phyloP scores from a whole-genome alignment of 1,140 invertebrate genomes.

The Macrobrachium rosenbergii region DNA sequence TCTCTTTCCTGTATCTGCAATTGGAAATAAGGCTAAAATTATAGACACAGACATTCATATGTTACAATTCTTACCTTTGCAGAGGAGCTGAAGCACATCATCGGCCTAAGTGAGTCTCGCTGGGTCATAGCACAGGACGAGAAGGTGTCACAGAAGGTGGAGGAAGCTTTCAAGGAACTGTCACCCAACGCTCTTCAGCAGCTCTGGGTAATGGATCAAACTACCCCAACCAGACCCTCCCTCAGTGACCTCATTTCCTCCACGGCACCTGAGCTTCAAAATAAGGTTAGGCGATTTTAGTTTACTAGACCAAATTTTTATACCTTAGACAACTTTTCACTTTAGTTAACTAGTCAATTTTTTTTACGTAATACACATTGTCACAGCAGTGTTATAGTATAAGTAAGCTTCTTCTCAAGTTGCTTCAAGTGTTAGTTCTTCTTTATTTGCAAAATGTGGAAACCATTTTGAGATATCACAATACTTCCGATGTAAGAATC shows the following conservation, averaged over 20 bases:
- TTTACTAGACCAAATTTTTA: too few species aligned
- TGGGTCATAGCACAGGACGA: constrained; percentile 35
- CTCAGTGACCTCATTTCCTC: not conserved
- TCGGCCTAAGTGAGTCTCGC: constrained; percentile 6
- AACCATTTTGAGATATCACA: too few species aligned
- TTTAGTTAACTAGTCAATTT: too few species aligned
- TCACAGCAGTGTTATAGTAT: too few species aligned
- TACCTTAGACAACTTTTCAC: too few species aligned
- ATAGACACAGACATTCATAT: not conserved
- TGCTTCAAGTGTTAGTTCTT: too few species aligned
- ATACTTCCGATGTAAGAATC: too few species aligned
- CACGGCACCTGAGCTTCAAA: not conserved
- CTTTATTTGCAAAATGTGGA: too few species aligned
- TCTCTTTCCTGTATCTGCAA: not conserved
- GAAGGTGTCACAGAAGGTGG: not conserved
- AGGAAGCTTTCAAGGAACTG: not conserved
- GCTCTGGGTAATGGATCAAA: constrained; percentile 20
- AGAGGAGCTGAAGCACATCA: constrained; percentile 39
- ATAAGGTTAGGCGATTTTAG: too few species aligned
- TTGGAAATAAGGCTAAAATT: not conserved
- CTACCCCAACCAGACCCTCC: not conserved
- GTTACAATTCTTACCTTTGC: not conserved
- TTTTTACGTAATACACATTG: too few species aligned
- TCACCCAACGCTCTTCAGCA: not conserved
- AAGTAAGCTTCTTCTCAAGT: too few species aligned